Evolutionary conservation across 2,797 vertebrate species (phyloP).

Genomic region (Sebastiscus albofasciatus): DNA sequence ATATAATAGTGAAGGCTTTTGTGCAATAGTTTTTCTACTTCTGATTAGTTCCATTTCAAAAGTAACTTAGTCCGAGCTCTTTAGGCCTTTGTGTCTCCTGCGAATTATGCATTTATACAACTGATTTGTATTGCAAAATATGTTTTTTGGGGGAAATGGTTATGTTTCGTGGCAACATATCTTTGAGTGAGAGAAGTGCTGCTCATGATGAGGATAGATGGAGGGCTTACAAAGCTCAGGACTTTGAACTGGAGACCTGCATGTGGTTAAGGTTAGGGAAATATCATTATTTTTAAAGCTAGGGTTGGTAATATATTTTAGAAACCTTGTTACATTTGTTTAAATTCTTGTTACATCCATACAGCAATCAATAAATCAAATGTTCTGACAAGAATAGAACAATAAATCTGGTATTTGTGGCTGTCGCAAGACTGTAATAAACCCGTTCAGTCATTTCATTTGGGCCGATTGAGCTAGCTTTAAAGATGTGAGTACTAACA

Average conservation of each 20-base stretch:
- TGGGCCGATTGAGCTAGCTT: background rate
- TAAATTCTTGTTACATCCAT: background rate
- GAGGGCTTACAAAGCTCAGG: background rate
- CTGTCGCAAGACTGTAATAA: background rate
- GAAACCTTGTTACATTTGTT: background rate
- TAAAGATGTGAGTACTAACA: background rate
- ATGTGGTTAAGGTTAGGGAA: background rate
- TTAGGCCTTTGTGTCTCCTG: background rate
- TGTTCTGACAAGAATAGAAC: background rate
- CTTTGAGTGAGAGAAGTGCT: background rate
- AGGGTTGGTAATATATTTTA: background rate
- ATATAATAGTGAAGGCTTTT: constrained; percentile 15
- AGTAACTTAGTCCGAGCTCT: background rate
- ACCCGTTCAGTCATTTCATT: too few species aligned
- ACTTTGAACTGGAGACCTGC: background rate
- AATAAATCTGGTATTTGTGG: background rate
- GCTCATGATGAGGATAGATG: background rate
- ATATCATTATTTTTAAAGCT: background rate
- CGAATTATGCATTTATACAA: background rate
- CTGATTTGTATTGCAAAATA: background rate
- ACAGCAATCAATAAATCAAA: background rate
- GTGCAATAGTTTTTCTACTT: background rate
- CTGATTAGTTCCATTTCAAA: background rate
- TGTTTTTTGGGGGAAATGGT: background rate
- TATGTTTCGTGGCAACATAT: background rate